These are phyloP conservation scores for Myrmecobius fasciatus DNA, from an alignment of 2,113 vertebrate genomes.

Conservation along the genomic window DNA sequence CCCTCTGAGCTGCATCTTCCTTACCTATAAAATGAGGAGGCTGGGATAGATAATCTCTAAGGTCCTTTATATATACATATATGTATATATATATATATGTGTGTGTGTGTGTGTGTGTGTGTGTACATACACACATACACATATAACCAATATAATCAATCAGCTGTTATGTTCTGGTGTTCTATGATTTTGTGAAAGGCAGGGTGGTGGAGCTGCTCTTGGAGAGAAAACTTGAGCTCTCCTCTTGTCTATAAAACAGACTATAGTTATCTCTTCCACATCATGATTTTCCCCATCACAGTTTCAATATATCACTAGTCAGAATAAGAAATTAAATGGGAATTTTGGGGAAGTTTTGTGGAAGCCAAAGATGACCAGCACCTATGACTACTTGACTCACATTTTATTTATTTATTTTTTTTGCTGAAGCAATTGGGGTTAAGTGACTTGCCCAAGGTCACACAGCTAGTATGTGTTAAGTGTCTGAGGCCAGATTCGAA, in stretches of 20 bases:
- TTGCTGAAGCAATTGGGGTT: too few species aligned
- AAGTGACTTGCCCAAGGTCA: too few species aligned
- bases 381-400: too few species aligned
- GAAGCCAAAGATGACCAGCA: background rate
- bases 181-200: background rate
- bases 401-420: too few species aligned
- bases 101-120: too few species aligned
- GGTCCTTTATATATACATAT: background rate
- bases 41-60: background rate
- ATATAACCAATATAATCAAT: background rate
- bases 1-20: background rate
- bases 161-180: background rate
- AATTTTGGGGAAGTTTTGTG: background rate
- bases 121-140: too few species aligned
- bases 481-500: too few species aligned
- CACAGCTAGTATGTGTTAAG: too few species aligned
- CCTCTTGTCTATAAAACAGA: background rate
- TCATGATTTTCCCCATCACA: background rate
- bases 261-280: background rate
- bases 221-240: background rate
- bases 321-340: background rate
- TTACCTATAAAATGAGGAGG: background rate
- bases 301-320: fast-evolving
- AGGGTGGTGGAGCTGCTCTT: background rate
- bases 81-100: too few species aligned